These are phyloP conservation scores for Oreotragus oreotragus DNA, from an alignment of 2,113 vertebrate genomes.

Conservation along the genomic window DNA sequence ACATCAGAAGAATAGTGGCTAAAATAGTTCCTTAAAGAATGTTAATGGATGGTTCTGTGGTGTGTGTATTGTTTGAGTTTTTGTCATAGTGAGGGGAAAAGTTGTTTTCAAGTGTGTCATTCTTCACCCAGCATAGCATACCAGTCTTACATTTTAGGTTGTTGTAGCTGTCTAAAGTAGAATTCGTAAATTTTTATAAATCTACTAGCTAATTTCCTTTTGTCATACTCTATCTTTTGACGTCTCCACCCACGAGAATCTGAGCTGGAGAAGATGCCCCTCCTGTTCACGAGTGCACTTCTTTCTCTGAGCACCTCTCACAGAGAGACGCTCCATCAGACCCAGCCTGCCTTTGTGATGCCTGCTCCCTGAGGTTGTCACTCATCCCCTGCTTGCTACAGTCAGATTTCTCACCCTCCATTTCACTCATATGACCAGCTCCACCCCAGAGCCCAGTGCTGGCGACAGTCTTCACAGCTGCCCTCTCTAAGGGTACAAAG, in stretches of 20 bases:
- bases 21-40: conserved; percentile 38
- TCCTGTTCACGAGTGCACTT: not conserved
- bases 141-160: not conserved
- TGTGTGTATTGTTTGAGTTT: not conserved
- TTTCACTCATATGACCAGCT: not conserved
- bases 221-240: not conserved
- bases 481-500: not conserved
- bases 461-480: not conserved
- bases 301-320: not conserved
- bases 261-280: not conserved
- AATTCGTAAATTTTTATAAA: not conserved
- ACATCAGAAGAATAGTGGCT: conserved; percentile 47
- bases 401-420: not conserved
- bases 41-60: conserved; percentile 20
- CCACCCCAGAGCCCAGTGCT: not conserved
- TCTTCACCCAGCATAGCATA: not conserved
- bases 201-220: not conserved
- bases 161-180: not conserved
- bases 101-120: not conserved
- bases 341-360: not conserved
- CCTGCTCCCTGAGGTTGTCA: not conserved
- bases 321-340: not conserved
- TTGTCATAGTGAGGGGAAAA: not conserved
- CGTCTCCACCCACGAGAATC: not conserved
- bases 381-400: not conserved